Base-by-base conservation (phyloP, 2,888 invertebrate species). In the Hirtodrosophila alboralis region DNA sequence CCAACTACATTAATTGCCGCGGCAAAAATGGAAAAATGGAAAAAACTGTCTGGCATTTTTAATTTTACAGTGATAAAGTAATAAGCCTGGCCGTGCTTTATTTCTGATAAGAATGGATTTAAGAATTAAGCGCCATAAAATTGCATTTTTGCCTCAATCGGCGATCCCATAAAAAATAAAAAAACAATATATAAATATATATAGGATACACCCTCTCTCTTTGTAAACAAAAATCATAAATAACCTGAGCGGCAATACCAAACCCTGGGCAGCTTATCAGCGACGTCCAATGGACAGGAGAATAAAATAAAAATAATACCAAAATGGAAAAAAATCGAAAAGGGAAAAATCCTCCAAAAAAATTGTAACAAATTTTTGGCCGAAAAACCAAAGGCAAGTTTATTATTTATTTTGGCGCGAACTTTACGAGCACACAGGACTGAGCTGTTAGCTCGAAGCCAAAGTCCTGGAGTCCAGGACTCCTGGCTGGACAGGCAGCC, bases 51-150 rank as follows among this genome's bases (percentile, higher is more conserved):
- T 58, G 56, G 31, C 56, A 63, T 70, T 79, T 21, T 79, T 84
- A 68, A 79, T 75, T 79, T 75, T 58, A 56, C 60, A 59, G 48
- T 54, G 41, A 61, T 64, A 60, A 60, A 64, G 75, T 79, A 68
- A 79, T 79, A 79, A 85, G 85, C 83, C 34, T n/a, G 47, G 41
- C 59, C 51, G 58, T 80, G 75, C 51, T 33, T 16, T 47, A 47
- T 40, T 47, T 57, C 65, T 58, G 70, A 75, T 60, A 64, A 60
- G 70, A 64, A 57, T 57, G 86, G 81, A 81, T 77, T 77, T 81
- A 67, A 81, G 72, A 83, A 86, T 80, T 86, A 81, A 81, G 84
- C 85, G 81, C 77, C 85, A 86, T 81, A 61, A 86, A 86, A 81
- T 81, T 86, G 78, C 86, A 86, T 86, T 86, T 80, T 33, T 13